A percentile compares a stretch with the other conserved stretches of the same genome.
Conservation (phyloP, 2,888 invertebrate species). For the Temnothorax ravouxi region DNA sequence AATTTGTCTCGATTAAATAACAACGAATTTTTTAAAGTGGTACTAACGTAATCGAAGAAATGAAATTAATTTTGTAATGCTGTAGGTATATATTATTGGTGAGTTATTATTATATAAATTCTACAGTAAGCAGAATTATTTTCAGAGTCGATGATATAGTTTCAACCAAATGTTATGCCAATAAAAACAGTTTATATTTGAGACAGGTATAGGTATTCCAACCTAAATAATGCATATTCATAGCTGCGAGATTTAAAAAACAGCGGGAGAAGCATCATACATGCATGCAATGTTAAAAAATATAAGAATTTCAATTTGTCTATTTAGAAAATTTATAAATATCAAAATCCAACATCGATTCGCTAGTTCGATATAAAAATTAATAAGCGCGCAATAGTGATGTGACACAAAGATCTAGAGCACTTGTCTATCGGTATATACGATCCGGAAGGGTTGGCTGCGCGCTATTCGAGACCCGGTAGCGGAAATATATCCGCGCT, state of each 20-base stretch:
- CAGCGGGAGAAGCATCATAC: background rate
- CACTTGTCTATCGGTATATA: background rate
- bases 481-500: conserved; percentile 6
- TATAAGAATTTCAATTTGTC: background rate
- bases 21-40: background rate
- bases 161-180: background rate
- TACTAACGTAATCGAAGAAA: background rate
- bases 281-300: background rate
- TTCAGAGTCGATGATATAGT: background rate
- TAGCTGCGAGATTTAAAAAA: conserved; percentile 4
- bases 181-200: conserved; percentile 8
- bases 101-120: background rate
- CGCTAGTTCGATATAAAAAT: background rate
- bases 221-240: conserved; percentile 9
- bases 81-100: background rate
- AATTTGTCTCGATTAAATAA: background rate
- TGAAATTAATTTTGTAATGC: background rate
- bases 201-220: background rate
- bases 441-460: background rate
- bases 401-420: background rate
- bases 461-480: background rate
- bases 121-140: background rate
- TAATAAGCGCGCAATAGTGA: background rate
- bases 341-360: background rate
- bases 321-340: background rate